Evolutionary conservation across 2,113 vertebrate species (phyloP).

Genomic region (Brienomyrus longianalis): DNA sequence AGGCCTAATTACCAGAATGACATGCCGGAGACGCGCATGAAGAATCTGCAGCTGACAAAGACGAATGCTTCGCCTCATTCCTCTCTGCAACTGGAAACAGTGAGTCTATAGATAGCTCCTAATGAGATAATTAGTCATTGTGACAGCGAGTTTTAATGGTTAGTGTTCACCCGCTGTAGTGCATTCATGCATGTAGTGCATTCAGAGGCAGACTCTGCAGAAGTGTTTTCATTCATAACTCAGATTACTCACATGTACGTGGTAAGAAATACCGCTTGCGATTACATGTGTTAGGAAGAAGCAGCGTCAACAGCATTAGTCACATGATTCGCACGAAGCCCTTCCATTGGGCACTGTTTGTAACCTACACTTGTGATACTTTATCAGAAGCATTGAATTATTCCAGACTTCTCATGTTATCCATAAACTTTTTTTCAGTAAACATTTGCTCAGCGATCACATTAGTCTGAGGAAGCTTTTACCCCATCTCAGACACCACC

Average conservation of each 20-base stretch:
- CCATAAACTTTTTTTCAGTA: background rate
- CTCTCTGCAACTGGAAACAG: background rate
- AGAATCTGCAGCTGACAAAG: background rate
- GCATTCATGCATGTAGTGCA: background rate
- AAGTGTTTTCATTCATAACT: background rate
- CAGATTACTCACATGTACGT: background rate
- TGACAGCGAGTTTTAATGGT: background rate
- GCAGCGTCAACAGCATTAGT: background rate
- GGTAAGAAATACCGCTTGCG: background rate
- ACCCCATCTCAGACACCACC: background rate
- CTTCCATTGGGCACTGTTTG: background rate
- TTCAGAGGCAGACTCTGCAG: background rate
- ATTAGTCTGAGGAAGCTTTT: background rate
- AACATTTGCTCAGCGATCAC: background rate
- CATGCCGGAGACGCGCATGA: background rate
- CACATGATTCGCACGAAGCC: background rate
- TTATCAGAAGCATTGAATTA: background rate
- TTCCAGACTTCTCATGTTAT: background rate
- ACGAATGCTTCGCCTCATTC: background rate
- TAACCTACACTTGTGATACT: background rate
- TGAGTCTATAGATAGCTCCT: conserved; percentile 3
- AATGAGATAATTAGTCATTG: conserved; percentile 14
- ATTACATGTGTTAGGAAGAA: background rate
- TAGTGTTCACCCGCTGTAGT: background rate
- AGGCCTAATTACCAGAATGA: background rate